phyloP scores from a whole-genome alignment of 1,140 invertebrate genomes.

The Hyposmocoma kahamanoa region DNA sequence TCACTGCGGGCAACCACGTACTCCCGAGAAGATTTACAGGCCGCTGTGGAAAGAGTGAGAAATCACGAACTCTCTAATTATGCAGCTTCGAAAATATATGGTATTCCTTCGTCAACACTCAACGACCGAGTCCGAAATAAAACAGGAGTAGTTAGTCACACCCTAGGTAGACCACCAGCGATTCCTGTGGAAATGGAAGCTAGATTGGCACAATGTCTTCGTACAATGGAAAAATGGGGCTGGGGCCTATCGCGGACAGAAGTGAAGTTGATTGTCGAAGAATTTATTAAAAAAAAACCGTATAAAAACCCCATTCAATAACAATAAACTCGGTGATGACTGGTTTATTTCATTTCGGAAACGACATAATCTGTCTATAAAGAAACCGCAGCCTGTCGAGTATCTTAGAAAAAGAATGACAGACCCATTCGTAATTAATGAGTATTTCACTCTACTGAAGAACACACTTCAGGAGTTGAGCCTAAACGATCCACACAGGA shows the following conservation, averaged over 20 bases:
- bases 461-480: slow-evolving; percentile 8
- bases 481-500: slow-evolving; percentile 3
- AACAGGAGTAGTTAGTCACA: slow-evolving; percentile 4
- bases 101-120: slow-evolving; percentile 9
- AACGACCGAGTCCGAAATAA: slow-evolving; percentile 4
- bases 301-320: slow-evolving; percentile 10
- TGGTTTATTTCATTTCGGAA: not conserved
- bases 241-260: slow-evolving; percentile 10
- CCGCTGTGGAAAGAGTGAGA: slow-evolving; percentile 7
- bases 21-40: slow-evolving; percentile 2
- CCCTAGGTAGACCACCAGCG: slow-evolving; percentile 6
- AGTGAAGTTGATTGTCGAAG: not conserved
- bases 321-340: slow-evolving; percentile 5
- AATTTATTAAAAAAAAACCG: slow-evolving; percentile 13
- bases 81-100: slow-evolving; percentile 8
- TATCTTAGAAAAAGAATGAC: slow-evolving; percentile 17
- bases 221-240: slow-evolving; percentile 12
- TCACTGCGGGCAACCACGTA: slow-evolving; percentile 7
- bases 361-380: not conserved
- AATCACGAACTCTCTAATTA: slow-evolving; percentile 9
- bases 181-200: slow-evolving; percentile 8
- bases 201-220: slow-evolving; percentile 3
- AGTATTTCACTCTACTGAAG: slow-evolving; percentile 20
- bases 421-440: slow-evolving; percentile 19
- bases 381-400: slow-evolving; percentile 21